Evolutionary conservation across 2,888 invertebrate genomes (phyloP), one percentile per base, ranked within the genome.

Genomic region (Drosophila maculinotata): DNA sequence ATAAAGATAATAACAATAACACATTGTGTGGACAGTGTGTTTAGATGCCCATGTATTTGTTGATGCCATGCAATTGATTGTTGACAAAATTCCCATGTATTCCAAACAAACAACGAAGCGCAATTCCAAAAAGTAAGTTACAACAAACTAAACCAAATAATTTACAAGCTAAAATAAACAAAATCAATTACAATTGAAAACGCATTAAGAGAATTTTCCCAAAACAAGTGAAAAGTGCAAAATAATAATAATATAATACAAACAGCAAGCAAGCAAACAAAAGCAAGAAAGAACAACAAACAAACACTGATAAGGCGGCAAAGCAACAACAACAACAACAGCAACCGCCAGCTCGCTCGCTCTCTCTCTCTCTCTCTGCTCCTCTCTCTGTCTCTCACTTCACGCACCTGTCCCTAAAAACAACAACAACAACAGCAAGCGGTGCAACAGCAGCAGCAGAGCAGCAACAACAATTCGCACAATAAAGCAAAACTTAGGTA

Each of bases 61-160:
- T 89, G 90, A 83, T 85, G 83, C 90, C 87, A 90, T 90, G 91
- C 90, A 90, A 91, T 89, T 90, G 89, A 91, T 90, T 90, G 91
- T 90, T 89, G 90, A 90, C 90, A 90, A 90, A 91, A 90, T 90
- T 90, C 90, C 90, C 91, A 90, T 90, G 90, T 90, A 91, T 91
- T 91, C 90, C 89, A 90, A 90, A 89, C 91, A 90, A 90, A 90
- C 90, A 87, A 87, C 91, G 90, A 90, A 90, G 90, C 91, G 90
- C 84, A 90, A 90, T 89, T 90, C 91, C 88, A 90, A 90, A 90
- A 90, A 91, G 90, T 90, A 90, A 90, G 90, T 90, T 80, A 25
- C 8, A 49, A 38, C 48, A 51, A 45, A 49, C 31, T 2, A 17
- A 41, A 51, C 15, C 10, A 31, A 31, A 7, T 14, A 33, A 14